These are phyloP conservation scores for Scaptomyza parva DNA, from an alignment of 2,888 invertebrate genomes.

Conservation along the genomic window DNA sequence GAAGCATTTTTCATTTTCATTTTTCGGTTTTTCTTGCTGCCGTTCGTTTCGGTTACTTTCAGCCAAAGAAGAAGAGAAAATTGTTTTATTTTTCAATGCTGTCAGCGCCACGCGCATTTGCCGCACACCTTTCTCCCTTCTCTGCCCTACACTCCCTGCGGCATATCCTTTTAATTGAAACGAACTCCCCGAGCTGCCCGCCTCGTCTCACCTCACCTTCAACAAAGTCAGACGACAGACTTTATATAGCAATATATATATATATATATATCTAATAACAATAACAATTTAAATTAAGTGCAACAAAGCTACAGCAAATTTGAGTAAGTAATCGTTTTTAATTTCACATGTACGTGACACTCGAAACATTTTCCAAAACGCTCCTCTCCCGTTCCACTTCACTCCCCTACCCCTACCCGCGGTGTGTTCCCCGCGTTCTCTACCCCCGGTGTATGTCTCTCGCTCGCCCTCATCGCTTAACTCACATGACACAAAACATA, in stretches of 20 bases:
- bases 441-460: too few relatives aligned
- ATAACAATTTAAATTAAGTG: conserved; percentile 78
- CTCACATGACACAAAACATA: conserved; percentile 3
- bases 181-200: conserved; percentile 36
- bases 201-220: conserved; percentile 15
- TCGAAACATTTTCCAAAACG: conserved; percentile 36
- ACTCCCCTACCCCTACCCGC: not conserved
- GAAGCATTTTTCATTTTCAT: conserved; percentile 51
- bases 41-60: conserved; percentile 31
- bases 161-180: conserved; percentile 78
- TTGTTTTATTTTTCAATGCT: conserved; percentile 46
- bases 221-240: conserved; percentile 43
- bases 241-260: too few relatives aligned
- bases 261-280: conserved; percentile 67
- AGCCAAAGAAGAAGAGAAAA: too few relatives aligned
- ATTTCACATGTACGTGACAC: conserved; percentile 78
- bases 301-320: conserved; percentile 62
- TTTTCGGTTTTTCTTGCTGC: conserved; percentile 33
- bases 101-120: conserved; percentile 61
- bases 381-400: not conserved
- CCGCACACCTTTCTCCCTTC: too few relatives aligned
- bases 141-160: conserved; percentile 41
- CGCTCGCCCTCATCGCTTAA: not conserved
- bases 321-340: conserved; percentile 77
- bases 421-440: not conserved